These are phyloP conservation scores for Apodemus speciosus DNA, from an alignment of 2,113 vertebrate genomes.

Conservation along the genomic window DNA sequence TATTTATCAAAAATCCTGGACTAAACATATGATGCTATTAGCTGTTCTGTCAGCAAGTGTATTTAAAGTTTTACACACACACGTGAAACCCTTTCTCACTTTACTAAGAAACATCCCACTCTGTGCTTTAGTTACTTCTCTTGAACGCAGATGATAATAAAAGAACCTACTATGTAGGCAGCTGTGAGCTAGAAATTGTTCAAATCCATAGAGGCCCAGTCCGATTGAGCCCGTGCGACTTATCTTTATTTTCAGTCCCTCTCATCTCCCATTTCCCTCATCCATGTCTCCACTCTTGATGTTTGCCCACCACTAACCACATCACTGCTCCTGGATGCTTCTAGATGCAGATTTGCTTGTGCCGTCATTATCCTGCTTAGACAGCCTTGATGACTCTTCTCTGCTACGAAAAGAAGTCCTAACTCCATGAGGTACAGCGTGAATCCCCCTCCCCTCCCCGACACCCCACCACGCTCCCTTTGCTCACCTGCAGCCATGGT, in stretches of 20 bases:
- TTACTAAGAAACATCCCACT: neutral
- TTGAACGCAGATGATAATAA: neutral
- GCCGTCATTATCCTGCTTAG: neutral
- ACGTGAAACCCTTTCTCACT: neutral
- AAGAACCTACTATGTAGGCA: neutral
- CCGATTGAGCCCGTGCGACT: neutral
- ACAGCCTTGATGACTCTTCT: neutral
- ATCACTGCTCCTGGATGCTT: neutral
- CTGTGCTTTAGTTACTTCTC: neutral
- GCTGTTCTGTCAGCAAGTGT: neutral
- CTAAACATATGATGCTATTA: neutral
- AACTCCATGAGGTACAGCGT: neutral
- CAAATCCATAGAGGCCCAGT: neutral
- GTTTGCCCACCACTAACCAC: neutral
- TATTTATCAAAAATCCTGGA: neutral
- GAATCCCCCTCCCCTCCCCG: neutral
- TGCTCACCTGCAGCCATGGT: neutral
- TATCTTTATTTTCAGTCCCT: neutral
- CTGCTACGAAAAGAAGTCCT: neutral
- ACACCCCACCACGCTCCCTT: no score
- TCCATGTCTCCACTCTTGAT: neutral
- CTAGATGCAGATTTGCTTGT: constrained; percentile 35
- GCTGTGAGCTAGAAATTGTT: neutral
- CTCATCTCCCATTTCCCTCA: neutral
- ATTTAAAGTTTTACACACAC: neutral